Conservation (phyloP, 2,888 invertebrate species). For the Anorthoa munda region DNA sequence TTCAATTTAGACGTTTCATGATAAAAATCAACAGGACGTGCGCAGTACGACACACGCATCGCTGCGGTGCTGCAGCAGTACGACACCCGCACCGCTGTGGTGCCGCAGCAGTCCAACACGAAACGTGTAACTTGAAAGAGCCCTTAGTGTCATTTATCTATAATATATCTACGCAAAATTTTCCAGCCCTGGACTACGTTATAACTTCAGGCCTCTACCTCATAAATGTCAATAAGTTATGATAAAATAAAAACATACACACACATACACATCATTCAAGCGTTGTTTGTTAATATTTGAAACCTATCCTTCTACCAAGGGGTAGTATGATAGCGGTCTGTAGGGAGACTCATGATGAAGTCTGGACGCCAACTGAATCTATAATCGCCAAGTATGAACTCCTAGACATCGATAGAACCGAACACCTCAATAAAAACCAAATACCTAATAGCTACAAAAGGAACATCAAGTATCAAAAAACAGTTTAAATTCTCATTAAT, state of each 20-base stretch:
- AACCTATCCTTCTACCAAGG: background rate
- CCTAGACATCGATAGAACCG: background rate
- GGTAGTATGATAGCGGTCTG: background rate
- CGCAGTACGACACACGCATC: too few relatives aligned
- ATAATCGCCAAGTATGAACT: background rate
- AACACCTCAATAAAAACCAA: slow-evolving; percentile 2
- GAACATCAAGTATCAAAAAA: slow-evolving; percentile 10
- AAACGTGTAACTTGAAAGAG: too few relatives aligned
- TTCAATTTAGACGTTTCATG: too few relatives aligned
- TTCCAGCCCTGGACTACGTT: background rate
- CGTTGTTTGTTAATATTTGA: background rate
- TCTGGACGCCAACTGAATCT: background rate
- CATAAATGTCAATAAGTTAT: background rate
- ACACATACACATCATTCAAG: too few relatives aligned
- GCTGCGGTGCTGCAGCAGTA: too few relatives aligned
- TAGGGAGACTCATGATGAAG: background rate
- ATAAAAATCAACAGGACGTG: too few relatives aligned
- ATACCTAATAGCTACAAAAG: background rate
- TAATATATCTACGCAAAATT: background rate
- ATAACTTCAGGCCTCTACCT: background rate
- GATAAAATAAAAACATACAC: too few relatives aligned
- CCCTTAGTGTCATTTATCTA: too few relatives aligned
- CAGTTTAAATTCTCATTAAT: slow-evolving; percentile 38
- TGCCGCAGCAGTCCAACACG: too few relatives aligned
- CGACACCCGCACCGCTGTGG: too few relatives aligned